These are phyloP conservation scores for Nineta flava DNA, from an alignment of 2,888 invertebrate species.

Conservation along the genomic window DNA sequence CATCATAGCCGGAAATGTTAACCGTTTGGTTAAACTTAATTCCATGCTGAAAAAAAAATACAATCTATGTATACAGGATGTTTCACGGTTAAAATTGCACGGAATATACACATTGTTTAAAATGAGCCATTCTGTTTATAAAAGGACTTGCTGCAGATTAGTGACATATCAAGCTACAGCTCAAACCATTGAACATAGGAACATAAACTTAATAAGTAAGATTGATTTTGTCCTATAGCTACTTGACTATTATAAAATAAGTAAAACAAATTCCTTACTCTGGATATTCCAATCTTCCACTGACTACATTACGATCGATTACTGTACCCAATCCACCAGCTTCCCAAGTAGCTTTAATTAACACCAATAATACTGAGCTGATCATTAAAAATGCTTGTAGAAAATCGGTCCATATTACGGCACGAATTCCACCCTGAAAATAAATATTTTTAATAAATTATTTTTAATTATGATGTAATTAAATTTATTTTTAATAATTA, in stretches of 20 bases:
- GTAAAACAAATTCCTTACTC: slow-evolving; percentile 32
- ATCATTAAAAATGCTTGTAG: slow-evolving; percentile 64
- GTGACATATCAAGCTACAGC: too few species aligned
- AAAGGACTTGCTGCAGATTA: too few species aligned
- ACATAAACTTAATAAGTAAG: too few species aligned
- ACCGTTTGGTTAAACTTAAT: slow-evolving; percentile 59
- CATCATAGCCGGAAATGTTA: slow-evolving; percentile 59
- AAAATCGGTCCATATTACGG: slow-evolving; percentile 17
- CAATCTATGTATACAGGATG: background rate
- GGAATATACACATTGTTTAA: too few species aligned
- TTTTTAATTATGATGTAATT: background rate
- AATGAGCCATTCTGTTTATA: too few species aligned
- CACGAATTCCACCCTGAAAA: slow-evolving; percentile 48
- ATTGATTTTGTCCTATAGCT: too few species aligned
- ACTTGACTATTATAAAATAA: too few species aligned
- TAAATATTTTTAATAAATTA: background rate
- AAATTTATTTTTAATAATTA: slow-evolving; percentile 26
- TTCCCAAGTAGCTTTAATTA: slow-evolving; percentile 56
- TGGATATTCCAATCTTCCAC: slow-evolving; percentile 52
- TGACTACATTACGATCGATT: slow-evolving; percentile 46
- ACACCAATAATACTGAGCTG: slow-evolving; percentile 53
- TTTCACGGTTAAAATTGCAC: too few species aligned
- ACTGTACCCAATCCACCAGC: slow-evolving; percentile 52
- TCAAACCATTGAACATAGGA: too few species aligned
- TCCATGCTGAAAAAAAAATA: slow-evolving; percentile 43